Percentiles rank a stretch among this genome's conserved stretches.
phyloP scores from a whole-genome alignment of 2,888 invertebrate genomes.

The Nymphalis c-album region DNA sequence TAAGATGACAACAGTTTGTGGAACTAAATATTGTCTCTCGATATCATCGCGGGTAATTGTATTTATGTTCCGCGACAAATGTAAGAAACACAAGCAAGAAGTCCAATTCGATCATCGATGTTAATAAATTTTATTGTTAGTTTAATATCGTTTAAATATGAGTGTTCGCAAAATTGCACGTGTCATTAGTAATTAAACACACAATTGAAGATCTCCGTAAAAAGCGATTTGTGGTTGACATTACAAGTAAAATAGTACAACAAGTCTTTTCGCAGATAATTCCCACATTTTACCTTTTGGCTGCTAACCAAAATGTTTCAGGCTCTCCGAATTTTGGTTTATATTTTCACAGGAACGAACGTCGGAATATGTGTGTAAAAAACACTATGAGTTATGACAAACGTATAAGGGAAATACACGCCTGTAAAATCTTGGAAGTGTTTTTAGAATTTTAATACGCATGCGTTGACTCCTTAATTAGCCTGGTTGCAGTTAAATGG shows the following conservation, averaged over 20 bases:
- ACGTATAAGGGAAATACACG: background rate
- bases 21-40: too few relatives aligned
- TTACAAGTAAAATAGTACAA: slow-evolving; percentile 19
- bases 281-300: slow-evolving; percentile 32
- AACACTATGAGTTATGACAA: slow-evolving; percentile 7
- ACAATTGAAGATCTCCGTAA: background rate
- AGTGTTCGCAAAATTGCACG: too few relatives aligned
- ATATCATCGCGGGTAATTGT: too few relatives aligned
- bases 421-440: background rate
- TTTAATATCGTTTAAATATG: too few relatives aligned
- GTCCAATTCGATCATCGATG: too few relatives aligned
- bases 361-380: slow-evolving; percentile 10
- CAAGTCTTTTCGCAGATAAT: slow-evolving; percentile 18
- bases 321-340: slow-evolving; percentile 24
- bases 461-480: background rate
- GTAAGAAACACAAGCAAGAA: too few relatives aligned
- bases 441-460: slow-evolving; percentile 1
- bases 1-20: too few relatives aligned
- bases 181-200: too few relatives aligned
- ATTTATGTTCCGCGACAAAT: too few relatives aligned
- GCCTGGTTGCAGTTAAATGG: background rate
- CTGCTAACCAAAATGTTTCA: slow-evolving; percentile 25
- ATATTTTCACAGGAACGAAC: slow-evolving; percentile 17
- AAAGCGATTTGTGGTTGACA: slow-evolving; percentile 4
- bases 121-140: too few relatives aligned